Base-by-base conservation (phyloP, 2,113 vertebrate species). In the Noturus placidus region DNA sequence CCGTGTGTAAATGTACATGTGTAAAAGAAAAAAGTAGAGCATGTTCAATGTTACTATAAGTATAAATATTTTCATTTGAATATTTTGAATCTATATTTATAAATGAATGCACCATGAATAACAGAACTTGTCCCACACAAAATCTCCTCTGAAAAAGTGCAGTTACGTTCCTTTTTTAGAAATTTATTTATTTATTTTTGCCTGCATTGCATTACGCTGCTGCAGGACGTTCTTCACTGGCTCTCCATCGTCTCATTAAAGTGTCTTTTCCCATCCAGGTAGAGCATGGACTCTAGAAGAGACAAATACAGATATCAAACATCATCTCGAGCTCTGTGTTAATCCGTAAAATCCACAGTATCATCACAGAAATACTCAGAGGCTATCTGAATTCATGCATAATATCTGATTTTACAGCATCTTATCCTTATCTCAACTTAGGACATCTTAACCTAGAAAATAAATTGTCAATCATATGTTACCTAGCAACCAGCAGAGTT, bases 261-360 rank as follows among this genome's bases (percentile, higher is more conserved):
- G 93, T 99, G 98, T 88, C 98, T 95, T 89, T 97, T 97, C 83
- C 98, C 98, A 70, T 99, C 98, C 93, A 99, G 95, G 92, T 97
- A 99, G 87, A 99, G 90, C 98, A 99, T 99, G 82, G 98, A 99
- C 92, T 99, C 98, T 99, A 94, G 88, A 90, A 94, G 50, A 57
- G 54, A 70, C 89, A 88, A 76, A 92, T 6, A 76, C 76, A 79
- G 22, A 78, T 6, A 30, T 17, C 59, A 70, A 20, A 92, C 11
- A 88, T 56, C 88, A 85, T n/a, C 20, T 56, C 78, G 83, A 35
- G 30, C 46, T 78, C 65, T 14, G 15, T 7, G 38, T 57, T 20
- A 7, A 42, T 35, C 69, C 46, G 30, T 13, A 63, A 27, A 2
- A 13, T 52, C 15, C 86, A 50, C 35, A 82, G 22, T 42, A 25